These are phyloP conservation scores for Drosophila erecta DNA, from an alignment of 1,140 invertebrate genomes.

Conservation along the genomic window DNA sequence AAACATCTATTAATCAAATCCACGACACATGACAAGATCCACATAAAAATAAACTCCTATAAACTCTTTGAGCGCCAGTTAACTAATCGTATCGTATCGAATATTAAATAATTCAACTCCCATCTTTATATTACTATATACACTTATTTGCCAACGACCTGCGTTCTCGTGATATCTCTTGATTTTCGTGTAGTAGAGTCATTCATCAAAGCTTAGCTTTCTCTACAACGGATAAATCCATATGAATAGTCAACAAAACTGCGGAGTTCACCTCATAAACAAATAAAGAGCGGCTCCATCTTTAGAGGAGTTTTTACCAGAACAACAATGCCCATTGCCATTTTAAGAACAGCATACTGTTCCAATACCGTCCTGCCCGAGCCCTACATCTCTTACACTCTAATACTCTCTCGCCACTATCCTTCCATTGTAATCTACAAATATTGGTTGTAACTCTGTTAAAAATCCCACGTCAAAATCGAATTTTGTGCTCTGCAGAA, in stretches of 20 bases:
- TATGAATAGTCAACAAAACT: constrained; percentile 8
- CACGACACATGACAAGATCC: constrained; percentile 10
- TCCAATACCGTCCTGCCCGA: constrained; percentile 77
- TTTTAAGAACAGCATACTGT: constrained; percentile 56
- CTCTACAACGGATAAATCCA: constrained; percentile 4
- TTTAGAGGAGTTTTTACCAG: constrained; percentile 11
- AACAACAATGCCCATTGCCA: constrained; percentile 42
- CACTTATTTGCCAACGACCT: constrained; percentile 21
- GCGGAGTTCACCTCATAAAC: constrained; percentile 10
- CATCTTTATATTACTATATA: constrained; percentile 9
- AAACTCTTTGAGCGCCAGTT: constrained; percentile 22
- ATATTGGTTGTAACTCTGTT: constrained; percentile 51
- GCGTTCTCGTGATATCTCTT: constrained; percentile 28
- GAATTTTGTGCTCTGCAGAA: constrained; percentile 49
- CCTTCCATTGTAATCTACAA: constrained; percentile 45
- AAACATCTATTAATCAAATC: constrained; percentile 19
- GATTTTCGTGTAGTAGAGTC: constrained; percentile 27
- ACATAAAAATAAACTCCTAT: constrained; percentile 17
- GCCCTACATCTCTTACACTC: constrained; percentile 70
- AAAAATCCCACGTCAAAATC: constrained; percentile 47
- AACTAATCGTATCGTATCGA: constrained; percentile 22
- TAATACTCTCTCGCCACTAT: constrained; percentile 38
- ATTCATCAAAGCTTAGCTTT: constrained; percentile 19
- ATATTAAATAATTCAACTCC: constrained; percentile 3
- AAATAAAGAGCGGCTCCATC: constrained; percentile 10